Evolutionary conservation across 2,888 invertebrate species (phyloP), one percentile per base, ranked within the genome.

Genomic region (Bombyx huttoni): DNA sequence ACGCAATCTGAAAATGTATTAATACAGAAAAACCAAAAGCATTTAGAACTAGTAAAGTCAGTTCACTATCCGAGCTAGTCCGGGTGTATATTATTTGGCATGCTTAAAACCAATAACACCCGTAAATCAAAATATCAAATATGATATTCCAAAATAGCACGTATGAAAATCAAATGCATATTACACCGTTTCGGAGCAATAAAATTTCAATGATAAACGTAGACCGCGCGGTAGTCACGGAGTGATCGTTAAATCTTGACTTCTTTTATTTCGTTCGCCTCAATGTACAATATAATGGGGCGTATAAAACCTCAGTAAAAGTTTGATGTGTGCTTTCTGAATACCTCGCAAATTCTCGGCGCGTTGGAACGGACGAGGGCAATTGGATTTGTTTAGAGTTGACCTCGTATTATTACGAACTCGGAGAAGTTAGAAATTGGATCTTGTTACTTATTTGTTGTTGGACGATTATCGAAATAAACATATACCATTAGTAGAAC

Each of bases 201-300:
- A 78, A 78, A 78, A 76, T 64, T 61, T 58, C 58, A 55, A 67
- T 62, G 67, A 76, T 75, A 79, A 76, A 78, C 67, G 68, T 64
- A 61, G 47, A 55, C 57, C 49, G 61, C 57, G 58, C 59, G 57
- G 65, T 54, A 70, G 74, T 72, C 74, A 71, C 72, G 73, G 65
- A 48, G 49, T 52, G 61, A 60, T 77, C 81, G 73, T 85, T 81
- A 84, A 85, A 81, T 81, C 77, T 73, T 67, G 65, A 64, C 65
- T 64, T 55, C 65, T 69, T 77, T 77, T 82, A 81, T 78, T 73
- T 72, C 73, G 63, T 62, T 62, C 66, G 61, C 63, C 59, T 62
- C 71, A 77, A 81, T 74, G 72, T 70, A 70, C 71, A 69, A 66
- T 68, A 73, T 78, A 75, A 81, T 73, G 60, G 66, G 63, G 70